phyloP scores from a whole-genome alignment of 2,113 vertebrate genomes.

The Willisornis vidua region DNA sequence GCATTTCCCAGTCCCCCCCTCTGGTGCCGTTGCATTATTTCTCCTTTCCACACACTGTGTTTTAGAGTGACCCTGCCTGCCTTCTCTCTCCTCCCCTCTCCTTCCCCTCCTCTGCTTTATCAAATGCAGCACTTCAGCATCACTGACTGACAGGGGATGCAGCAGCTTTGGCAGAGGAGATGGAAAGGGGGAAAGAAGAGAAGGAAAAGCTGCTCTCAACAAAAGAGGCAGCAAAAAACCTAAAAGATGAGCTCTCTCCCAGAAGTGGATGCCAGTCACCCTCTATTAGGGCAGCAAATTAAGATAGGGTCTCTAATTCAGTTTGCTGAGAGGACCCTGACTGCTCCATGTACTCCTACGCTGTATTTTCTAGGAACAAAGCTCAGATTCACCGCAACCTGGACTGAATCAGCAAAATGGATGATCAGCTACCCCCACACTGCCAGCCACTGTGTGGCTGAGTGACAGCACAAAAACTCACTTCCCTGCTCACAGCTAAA shows the following conservation, averaged over 20 bases:
- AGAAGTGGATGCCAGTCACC: not conserved
- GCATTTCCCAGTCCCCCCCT: not conserved
- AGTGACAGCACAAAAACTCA: not conserved
- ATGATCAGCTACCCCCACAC: not conserved
- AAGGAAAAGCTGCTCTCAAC: not conserved
- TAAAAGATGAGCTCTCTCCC: not conserved
- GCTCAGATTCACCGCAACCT: not conserved
- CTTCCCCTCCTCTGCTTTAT: not conserved
- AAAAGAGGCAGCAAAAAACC: not conserved
- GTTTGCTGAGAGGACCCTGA: not conserved
- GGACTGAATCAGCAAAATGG: constrained; percentile 35
- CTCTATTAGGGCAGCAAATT: not conserved
- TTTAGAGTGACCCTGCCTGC: not conserved
- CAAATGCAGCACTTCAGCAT: not conserved
- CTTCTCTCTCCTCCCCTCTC: not conserved
- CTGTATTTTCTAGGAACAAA: not conserved
- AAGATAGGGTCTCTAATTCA: not conserved
- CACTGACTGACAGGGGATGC: constrained; percentile 27
- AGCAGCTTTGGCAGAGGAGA: not conserved
- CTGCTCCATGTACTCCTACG: not conserved
- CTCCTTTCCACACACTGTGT: not conserved
- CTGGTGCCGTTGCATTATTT: not conserved
- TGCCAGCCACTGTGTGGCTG: not conserved
- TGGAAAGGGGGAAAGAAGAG: not conserved
- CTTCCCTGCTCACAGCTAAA: not conserved